Base-by-base conservation (phyloP, 2,797 vertebrate genomes). In the Steatocranus sp. region DNA sequence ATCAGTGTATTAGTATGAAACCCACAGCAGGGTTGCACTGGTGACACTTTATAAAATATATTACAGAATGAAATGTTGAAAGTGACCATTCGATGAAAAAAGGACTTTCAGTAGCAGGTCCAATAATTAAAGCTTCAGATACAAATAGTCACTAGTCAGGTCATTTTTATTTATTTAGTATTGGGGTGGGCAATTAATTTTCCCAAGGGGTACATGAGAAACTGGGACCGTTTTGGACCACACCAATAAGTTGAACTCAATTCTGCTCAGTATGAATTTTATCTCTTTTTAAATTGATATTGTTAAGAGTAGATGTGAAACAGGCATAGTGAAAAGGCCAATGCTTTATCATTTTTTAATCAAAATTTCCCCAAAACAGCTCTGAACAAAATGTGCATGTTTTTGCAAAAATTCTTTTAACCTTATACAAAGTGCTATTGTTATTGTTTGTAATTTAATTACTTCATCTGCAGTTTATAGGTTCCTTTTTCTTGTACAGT, bases 61-160 rank as follows among this genome's bases (percentile, higher is more conserved):
- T 7, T 3, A 7, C 23, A 3, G 66, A 48, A 73, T 18, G 18
- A 46, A 73, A 30, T 30, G 4, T 48, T 73, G 6, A 73, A 48
- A 30, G 23, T 48, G 25, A 48, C 43, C 15, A 48, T 8, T 48
- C 3, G 41, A 46, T 30, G n/a, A 5, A 30, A 48, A 46, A 27
- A 0, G 3, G 27, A 49, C n/a, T 75, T 80, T 49, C 11, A 50
- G 3, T 27, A 17, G 34, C 36, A 0, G 32, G 23, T 15, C 23
- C 51, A 80, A 56, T 51, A 76, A 80, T 84, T 80, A 20, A 63
- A 10, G 12, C 66, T 49, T 61, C 75, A 74, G 77, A 78, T 86
- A 54, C 23, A 85, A 86, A 80, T 46, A 46, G 15, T 70, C 38
- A 70, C 14, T 2, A 25, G 20, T 68, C 38, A 27, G 5, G 38